A percentile compares a stretch with the other conserved stretches of the same genome.
Evolutionary conservation across 2,113 vertebrate genomes (phyloP).

Genomic region (Lonchura striata): DNA sequence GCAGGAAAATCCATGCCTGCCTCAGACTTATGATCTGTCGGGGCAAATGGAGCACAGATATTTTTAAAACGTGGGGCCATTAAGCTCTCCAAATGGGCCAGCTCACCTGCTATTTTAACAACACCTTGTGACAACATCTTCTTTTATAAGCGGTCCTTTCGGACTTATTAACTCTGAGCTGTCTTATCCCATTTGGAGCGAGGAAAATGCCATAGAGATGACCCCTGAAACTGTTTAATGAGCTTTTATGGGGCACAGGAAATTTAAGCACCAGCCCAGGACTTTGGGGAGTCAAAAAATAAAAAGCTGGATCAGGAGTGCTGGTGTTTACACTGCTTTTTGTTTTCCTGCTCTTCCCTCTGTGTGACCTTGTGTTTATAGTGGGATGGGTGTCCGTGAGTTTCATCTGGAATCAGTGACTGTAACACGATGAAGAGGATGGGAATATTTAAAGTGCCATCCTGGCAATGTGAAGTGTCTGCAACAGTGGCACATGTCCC

Average conservation of each 20-base stretch:
- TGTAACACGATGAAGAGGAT: not conserved
- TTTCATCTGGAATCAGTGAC: not conserved
- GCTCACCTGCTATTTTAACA: conserved; percentile 56
- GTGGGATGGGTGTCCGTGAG: accelerated
- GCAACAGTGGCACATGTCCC: not conserved
- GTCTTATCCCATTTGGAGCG: conserved; percentile 25
- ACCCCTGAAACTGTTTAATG: not conserved
- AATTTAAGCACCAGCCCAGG: not conserved
- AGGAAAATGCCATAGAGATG: conserved; percentile 3
- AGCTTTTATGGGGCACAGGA: not conserved
- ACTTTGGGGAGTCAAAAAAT: not conserved
- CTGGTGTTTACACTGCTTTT: not conserved
- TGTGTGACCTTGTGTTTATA: not conserved
- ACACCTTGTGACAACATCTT: conserved; percentile 34
- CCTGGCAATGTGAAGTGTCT: not conserved
- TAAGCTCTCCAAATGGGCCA: conserved; percentile 3
- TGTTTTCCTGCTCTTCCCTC: not conserved
- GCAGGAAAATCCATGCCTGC: conserved; percentile 44
- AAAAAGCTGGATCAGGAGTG: not conserved
- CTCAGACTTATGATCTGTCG: not conserved
- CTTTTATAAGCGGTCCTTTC: conserved; percentile 17
- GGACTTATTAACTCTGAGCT: conserved; percentile 50
- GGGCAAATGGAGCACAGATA: conserved; percentile 13
- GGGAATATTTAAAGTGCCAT: not conserved
- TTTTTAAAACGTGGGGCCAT: conserved; percentile 29